Conservation (phyloP, 2,797 vertebrate genomes). For the Cynopterus sphinx region DNA sequence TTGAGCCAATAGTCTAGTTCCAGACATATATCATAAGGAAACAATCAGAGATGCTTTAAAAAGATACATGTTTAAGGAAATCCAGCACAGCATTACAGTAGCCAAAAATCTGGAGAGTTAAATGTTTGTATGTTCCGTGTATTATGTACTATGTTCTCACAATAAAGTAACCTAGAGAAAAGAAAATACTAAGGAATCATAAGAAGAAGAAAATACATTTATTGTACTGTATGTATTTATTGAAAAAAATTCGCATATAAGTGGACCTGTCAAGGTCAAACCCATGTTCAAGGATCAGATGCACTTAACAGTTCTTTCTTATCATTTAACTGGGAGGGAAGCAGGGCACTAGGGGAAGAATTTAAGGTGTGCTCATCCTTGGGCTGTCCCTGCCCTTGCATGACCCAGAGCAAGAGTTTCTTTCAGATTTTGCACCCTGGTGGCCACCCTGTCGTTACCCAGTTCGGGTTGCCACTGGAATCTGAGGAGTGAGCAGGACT, state of each 20-base stretch:
- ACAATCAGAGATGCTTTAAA: not conserved
- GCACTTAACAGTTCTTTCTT: not conserved
- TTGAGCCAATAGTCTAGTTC: not conserved
- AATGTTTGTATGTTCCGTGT: not conserved
- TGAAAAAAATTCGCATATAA: not conserved
- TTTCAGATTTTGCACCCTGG: not conserved
- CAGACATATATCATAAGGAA: constrained; percentile 16
- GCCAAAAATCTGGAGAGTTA: not conserved
- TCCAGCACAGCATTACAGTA: not conserved
- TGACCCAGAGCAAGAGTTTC: not conserved
- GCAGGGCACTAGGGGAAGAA: not conserved
- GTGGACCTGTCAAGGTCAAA: not conserved
- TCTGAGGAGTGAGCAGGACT: not conserved
- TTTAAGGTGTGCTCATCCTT: not conserved
- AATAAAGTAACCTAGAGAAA: not conserved
- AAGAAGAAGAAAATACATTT: not conserved
- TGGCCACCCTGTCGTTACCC: not conserved
- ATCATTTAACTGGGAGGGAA: not conserved
- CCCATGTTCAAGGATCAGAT: not conserved
- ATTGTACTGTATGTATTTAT: not conserved
- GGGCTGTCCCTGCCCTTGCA: no score
- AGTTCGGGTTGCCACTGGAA: not conserved
- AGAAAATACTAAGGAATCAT: not conserved
- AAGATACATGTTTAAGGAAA: not conserved
- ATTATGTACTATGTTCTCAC: not conserved